phyloP scores from a whole-genome alignment of 2,113 vertebrate species.

The Pelecanoides urinatrix region DNA sequence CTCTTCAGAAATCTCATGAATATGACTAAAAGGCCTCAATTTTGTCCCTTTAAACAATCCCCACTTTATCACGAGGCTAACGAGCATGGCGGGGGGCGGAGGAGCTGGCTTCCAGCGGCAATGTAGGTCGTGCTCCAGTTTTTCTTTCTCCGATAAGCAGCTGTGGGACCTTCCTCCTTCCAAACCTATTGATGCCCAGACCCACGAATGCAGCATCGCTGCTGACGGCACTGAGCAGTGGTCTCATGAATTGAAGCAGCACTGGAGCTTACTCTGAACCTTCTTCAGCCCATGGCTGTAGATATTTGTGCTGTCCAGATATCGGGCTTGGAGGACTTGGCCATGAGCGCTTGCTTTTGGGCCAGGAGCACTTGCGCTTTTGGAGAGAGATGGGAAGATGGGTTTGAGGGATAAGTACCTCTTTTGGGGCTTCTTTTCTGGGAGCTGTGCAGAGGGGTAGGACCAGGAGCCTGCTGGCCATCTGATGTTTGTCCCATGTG shows the following conservation, averaged over 20 bases:
- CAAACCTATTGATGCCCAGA: not conserved
- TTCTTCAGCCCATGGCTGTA: not conserved
- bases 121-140: slow-evolving; percentile 3
- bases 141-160: not conserved
- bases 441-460: not conserved
- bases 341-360: not conserved
- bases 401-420: not conserved
- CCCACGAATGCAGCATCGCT: fast-evolving
- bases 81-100: not conserved
- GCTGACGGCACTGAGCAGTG: fast-evolving
- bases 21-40: not conserved
- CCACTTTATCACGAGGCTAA: not conserved
- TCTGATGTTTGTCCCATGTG: not conserved
- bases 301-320: not conserved
- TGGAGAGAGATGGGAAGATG: not conserved
- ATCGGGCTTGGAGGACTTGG: not conserved
- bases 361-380: not conserved
- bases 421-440: not conserved
- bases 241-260: not conserved
- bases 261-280: not conserved
- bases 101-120: not conserved
- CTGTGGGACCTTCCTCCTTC: slow-evolving; percentile 14
- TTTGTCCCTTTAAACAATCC: not conserved
- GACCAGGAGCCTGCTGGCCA: not conserved
- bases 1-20: not conserved